Conservation (phyloP, 2,888 invertebrate species). For the Drosophila merina region DNA sequence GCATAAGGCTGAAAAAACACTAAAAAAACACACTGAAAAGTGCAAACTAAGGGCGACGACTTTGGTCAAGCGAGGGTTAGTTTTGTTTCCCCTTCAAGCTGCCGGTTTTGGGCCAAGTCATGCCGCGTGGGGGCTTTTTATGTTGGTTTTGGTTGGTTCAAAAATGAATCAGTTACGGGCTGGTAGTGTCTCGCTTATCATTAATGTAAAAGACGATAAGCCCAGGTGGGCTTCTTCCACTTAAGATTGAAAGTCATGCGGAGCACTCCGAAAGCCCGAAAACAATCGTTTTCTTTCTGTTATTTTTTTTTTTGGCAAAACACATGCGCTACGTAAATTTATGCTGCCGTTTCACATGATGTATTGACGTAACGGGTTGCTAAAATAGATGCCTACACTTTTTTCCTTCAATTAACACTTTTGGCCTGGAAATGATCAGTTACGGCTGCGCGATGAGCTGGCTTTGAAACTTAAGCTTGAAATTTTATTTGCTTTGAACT, state of each 20-base stretch:
- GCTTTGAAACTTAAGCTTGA: conserved; percentile 24
- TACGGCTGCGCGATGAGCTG: conserved; percentile 28
- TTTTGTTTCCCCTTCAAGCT: conserved; percentile 8
- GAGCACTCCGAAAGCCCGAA: conserved; percentile 23
- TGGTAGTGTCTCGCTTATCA: conserved; percentile 26
- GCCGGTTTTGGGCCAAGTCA: conserved; percentile 18
- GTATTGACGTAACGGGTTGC: conserved; percentile 39
- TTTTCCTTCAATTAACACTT: conserved; percentile 66
- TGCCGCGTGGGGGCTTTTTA: not conserved
- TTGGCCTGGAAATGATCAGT: conserved; percentile 15
- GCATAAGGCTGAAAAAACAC: conserved; percentile 17
- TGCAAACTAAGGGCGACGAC: conserved; percentile 55
- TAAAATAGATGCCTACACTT: conserved; percentile 51
- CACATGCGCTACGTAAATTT: conserved; percentile 58
- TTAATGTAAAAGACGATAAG: conserved; percentile 34
- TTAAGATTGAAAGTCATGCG: conserved; percentile 9
- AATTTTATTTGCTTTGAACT: conserved; percentile 39
- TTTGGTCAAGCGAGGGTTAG: conserved; percentile 22
- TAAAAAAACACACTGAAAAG: conserved; percentile 15
- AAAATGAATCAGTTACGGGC: conserved; percentile 16
- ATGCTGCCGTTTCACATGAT: conserved; percentile 39
- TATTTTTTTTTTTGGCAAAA: conserved; percentile 47
- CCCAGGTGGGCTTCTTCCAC: conserved; percentile 12
- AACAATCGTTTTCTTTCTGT: not conserved
- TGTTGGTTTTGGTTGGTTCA: too few species aligned